These are phyloP conservation scores for Nipponia nippon DNA, from an alignment of 2,113 vertebrate genomes.

Conservation along the genomic window DNA sequence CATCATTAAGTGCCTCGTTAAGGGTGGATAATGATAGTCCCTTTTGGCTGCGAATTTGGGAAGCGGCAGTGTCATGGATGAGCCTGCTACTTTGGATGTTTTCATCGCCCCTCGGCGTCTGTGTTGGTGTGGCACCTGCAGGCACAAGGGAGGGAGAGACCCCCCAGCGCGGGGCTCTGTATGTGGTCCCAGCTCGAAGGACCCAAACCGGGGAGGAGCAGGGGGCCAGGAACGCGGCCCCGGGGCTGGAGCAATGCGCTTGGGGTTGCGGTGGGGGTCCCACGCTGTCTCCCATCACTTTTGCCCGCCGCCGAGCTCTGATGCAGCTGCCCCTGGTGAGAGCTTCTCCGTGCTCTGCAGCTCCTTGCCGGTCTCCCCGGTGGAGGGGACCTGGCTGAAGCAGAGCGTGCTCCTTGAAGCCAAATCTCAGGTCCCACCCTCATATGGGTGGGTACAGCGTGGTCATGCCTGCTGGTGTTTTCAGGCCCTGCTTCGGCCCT, in stretches of 20 bases:
- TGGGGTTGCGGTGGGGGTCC: accelerated
- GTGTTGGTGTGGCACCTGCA: not conserved
- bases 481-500: accelerated
- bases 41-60: not conserved
- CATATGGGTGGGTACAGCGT: too few relatives aligned
- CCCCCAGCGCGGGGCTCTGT: not conserved
- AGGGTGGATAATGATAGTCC: constrained; percentile 15
- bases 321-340: not conserved
- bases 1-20: constrained; percentile 55
- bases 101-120: not conserved
- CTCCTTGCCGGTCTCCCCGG: accelerated
- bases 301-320: not conserved
- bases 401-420: not conserved
- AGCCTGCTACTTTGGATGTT: not conserved
- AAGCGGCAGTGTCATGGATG: not conserved
- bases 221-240: accelerated
- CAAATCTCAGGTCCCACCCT: not conserved
- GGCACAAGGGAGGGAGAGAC: not conserved
- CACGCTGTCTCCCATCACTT: not conserved
- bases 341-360: not conserved
- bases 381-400: not conserved
- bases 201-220: not conserved
- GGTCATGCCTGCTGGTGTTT: not conserved
- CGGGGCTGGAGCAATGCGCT: not conserved
- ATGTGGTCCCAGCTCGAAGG: not conserved